Base-by-base conservation (phyloP, 1,140 invertebrate species). In the Coelopa frigida region DNA sequence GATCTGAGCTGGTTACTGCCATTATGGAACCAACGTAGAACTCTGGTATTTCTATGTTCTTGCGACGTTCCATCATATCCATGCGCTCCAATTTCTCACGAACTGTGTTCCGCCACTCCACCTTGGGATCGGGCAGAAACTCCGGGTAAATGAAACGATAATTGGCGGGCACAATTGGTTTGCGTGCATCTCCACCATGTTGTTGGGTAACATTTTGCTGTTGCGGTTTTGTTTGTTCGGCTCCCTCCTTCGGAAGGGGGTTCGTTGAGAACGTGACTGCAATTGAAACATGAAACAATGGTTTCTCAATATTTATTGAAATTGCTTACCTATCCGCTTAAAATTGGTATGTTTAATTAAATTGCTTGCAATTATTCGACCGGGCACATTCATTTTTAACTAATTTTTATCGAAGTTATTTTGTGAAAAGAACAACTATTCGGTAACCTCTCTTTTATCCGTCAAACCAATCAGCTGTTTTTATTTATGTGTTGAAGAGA, bases 11-110 rank as follows among this genome's bases (percentile, higher is more conserved):
- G n/a, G 85, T 89, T 1, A 99, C 92, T 36, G 91, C 87, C 61
- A 99, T 57, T 48, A 98, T 84, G 17, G 87, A 90, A 36, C 94
- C 94, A 61, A 97, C 93, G 77, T 97, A 98, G 75, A 98, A 98
- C 70, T 97, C 94, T 4, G 96, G 96, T 53, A 99, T 88, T 61
- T 88, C 82, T 46, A 99, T 76, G 48, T 86, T 73, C 6, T 48
- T 52, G 0, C 67, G 53, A 48, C 96, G 76, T 39, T 83, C 81
- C 2, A 98, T 56, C 95, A 99, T 98, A 69, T 99, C 96, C 41
- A 78, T 73, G 46, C 94, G 76, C 61, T 98, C 93, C 10, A 99
- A 67, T 67, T 85, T 91, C 70, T 99, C 95, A 51, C 82, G 72
- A 0, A 98, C 58, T 15, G 70, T 55, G 72, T 98, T 93, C 49